Evolutionary conservation across 2,888 invertebrate species (phyloP), one percentile per base, ranked within the genome.

Genomic region (Apotomis turbidana): DNA sequence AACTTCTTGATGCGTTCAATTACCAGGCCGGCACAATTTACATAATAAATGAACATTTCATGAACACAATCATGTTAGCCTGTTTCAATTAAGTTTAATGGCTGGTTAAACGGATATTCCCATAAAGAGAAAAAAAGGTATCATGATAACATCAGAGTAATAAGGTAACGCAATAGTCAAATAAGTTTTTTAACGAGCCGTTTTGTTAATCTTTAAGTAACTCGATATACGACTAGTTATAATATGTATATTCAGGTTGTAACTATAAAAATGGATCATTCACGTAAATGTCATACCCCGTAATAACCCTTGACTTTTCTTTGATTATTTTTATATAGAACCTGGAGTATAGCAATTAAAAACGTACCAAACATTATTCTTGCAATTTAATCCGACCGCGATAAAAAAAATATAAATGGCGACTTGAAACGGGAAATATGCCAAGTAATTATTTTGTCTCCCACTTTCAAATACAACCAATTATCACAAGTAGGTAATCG

Each of bases 81-180:
- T 60, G 49, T 66, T 71, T 68, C 67, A 68, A 68, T 71, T 62
- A 57, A 68, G 57, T 71, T 71, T 68, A 62, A 71, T 68, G 27
- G 67, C 36, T 51, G 44, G 61, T 67, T 62, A 67, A 62, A 71
- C 51, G 10, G 57, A 62, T 27, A 57, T 71, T 51, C 61, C 27
- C 51, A 71, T 62, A 62, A 68, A 71, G 54, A 61, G 15, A 44
- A 27, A 44, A 27, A 51, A 61, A 71, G 51, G 38, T 71, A 62
- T 68, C 61, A 66, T 46, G 71, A 71, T 71, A 71, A 71, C n/a
- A 71, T 71, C 67, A 66, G 55, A 57, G 15, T 64, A 59, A 52
- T 27, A 41, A 62, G 38, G 27, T 10, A 61, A 61, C 27, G 51
- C 71, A 15, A 6, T 51, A 27, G 61, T 67, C 61, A 61, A 61